These are phyloP conservation scores for Hemibagrus guttatus DNA, from an alignment of 2,797 vertebrate genomes.

Conservation along the genomic window DNA sequence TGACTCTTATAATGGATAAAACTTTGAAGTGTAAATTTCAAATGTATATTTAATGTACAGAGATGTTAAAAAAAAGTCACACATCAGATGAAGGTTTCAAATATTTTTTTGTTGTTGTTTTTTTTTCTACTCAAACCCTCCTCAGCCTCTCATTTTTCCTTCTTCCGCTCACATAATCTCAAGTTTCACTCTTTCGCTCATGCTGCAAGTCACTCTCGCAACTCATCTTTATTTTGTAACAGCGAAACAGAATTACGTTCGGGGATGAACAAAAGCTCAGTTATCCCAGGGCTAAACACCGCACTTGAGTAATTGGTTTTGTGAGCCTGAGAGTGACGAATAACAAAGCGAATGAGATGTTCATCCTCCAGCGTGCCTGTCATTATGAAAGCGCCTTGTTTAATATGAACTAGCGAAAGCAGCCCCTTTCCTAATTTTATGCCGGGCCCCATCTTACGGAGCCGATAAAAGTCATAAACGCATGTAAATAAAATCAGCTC, in stretches of 20 bases:
- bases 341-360: constrained; percentile 55
- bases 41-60: constrained; percentile 96
- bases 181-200: constrained; percentile 37
- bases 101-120: constrained; percentile 32
- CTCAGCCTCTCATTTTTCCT: not conserved
- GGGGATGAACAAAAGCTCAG: constrained; percentile 42
- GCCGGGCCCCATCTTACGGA: constrained; percentile 67
- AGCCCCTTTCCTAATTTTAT: constrained; percentile 51
- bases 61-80: constrained; percentile 74
- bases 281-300: constrained; percentile 53
- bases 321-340: constrained; percentile 60
- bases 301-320: constrained; percentile 54
- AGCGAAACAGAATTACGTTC: constrained; percentile 44
- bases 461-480: constrained; percentile 81
- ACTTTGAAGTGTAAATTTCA: constrained; percentile 97
- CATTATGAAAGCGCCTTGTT: constrained; percentile 56
- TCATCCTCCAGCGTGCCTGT: constrained; percentile 47
- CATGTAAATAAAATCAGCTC: constrained; percentile 89
- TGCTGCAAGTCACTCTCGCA: constrained; percentile 44
- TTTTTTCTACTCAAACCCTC: constrained; percentile 44
- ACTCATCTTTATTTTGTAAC: constrained; percentile 49
- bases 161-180: constrained; percentile 18
- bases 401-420: constrained; percentile 56
- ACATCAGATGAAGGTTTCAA: constrained; percentile 64
- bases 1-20: constrained; percentile 90